A percentile compares a stretch with the other conserved stretches of the same genome.
phyloP scores from a whole-genome alignment of 37 sponge, comb jelly and placozoan species.

The Aplysina aerophoba region DNA sequence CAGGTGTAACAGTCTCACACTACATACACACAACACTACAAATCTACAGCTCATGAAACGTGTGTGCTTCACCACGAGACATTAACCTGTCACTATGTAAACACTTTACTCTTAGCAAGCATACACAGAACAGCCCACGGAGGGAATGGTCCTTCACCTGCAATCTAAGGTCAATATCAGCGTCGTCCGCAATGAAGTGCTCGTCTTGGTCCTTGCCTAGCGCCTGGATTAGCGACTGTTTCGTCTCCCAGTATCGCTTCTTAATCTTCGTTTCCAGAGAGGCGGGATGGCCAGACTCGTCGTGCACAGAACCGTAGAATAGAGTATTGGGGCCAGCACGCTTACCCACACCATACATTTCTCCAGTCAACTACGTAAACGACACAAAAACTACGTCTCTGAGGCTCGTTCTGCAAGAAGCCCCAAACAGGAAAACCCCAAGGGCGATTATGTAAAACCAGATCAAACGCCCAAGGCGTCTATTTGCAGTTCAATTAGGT shows the following conservation, averaged over 20 bases:
- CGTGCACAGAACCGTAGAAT: constrained; percentile 78
- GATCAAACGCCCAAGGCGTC: no score
- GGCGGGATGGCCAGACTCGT: constrained; percentile 21
- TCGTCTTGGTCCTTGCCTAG: constrained; percentile 80
- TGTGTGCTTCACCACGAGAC: no score
- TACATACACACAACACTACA: no score
- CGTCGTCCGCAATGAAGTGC: constrained; percentile 81
- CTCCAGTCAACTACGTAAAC: not conserved
- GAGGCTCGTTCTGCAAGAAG: not conserved
- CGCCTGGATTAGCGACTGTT: constrained; percentile 79
- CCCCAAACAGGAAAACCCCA: not conserved
- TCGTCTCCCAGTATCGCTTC: constrained; percentile 86
- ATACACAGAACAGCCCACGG: no score
- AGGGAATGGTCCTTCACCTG: constrained; percentile 43
- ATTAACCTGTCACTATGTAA: no score
- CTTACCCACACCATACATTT: constrained; percentile 78
- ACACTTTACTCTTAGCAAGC: no score
- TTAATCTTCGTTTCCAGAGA: constrained; percentile 70
- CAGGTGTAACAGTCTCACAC: no score
- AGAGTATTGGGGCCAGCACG: constrained; percentile 40
- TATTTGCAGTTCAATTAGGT: no score
- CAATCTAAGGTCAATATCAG: constrained; percentile 76
- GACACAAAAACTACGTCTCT: not conserved
- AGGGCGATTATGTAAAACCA: not conserved
- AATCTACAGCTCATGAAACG: no score